Evolutionary conservation across 2,888 invertebrate species (phyloP).

Genomic region (Halocaridina rubra): DNA sequence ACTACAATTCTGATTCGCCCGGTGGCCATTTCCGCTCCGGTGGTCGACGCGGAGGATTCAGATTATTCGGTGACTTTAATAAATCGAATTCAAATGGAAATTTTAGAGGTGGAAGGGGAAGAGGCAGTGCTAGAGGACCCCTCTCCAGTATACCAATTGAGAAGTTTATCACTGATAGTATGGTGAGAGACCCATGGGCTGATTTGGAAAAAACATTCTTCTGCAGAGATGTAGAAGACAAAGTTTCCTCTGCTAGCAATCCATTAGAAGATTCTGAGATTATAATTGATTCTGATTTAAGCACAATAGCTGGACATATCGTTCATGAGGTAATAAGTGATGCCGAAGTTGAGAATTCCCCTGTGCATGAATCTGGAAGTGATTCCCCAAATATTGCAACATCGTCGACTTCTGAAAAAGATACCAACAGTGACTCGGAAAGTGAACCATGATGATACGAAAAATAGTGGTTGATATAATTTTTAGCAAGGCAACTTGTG

Average conservation of each 20-base stretch:
- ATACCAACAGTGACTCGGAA: constrained; percentile 35
- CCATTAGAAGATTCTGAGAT: constrained; percentile 42
- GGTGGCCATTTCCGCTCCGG: neutral
- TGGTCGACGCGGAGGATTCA: neutral
- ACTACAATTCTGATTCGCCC: neutral
- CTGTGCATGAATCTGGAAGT: constrained; percentile 38
- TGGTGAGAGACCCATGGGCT: constrained; percentile 41
- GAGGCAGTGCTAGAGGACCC: neutral
- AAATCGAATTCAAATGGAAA: neutral
- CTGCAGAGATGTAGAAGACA: neutral
- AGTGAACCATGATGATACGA: no score
- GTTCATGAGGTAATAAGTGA: constrained; percentile 38
- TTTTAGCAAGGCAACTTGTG: no score
- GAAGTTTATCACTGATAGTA: constrained; percentile 34
- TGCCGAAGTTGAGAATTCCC: constrained; percentile 35
- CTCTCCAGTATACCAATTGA: constrained; percentile 40
- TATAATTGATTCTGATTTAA: constrained; percentile 40
- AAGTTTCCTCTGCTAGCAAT: neutral
- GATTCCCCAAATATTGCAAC: constrained; percentile 49
- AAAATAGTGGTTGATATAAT: no score
- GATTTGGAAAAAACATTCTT: constrained; percentile 2
- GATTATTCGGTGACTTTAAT: neutral
- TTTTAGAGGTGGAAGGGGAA: neutral
- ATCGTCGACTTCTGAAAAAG: constrained; percentile 47
- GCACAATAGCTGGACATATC: constrained; percentile 32